Conservation (phyloP, 2,888 invertebrate species). For the Harpalus rufipes region DNA sequence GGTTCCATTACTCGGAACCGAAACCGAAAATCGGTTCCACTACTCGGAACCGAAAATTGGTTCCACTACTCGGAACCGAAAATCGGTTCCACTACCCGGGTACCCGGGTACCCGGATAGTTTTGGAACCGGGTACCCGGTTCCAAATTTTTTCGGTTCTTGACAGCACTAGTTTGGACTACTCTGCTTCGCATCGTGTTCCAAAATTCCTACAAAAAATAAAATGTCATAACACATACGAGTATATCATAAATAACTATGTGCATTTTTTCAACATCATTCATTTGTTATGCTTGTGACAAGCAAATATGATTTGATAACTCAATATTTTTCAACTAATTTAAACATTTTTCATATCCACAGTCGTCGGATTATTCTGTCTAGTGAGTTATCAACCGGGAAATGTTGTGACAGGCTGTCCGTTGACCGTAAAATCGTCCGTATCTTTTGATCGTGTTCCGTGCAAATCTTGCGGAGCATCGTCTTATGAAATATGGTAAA, state of each 20-base stretch:
- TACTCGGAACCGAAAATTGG: too few species aligned
- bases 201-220: too few species aligned
- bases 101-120: too few species aligned
- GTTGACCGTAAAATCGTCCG: slow-evolving; percentile 44
- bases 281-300: background rate
- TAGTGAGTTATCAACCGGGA: slow-evolving; percentile 15
- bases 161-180: too few species aligned
- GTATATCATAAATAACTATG: background rate
- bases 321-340: background rate
- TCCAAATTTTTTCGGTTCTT: too few species aligned
- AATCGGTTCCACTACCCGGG: too few species aligned
- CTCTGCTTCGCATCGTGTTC: too few species aligned
- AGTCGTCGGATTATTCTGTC: slow-evolving; percentile 25
- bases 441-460: slow-evolving; percentile 39
- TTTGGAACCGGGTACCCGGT: too few species aligned
- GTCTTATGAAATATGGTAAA: slow-evolving; percentile 43
- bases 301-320: background rate
- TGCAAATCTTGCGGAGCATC: background rate
- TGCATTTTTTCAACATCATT: background rate
- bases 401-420: slow-evolving; percentile 30
- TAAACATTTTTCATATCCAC: background rate
- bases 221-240: too few species aligned
- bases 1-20: too few species aligned
- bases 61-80: too few species aligned
- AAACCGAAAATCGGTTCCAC: too few species aligned